Evolutionary conservation across 2,113 vertebrate genomes (phyloP), one percentile per base, ranked within the genome.

Genomic region (Apus apus): DNA sequence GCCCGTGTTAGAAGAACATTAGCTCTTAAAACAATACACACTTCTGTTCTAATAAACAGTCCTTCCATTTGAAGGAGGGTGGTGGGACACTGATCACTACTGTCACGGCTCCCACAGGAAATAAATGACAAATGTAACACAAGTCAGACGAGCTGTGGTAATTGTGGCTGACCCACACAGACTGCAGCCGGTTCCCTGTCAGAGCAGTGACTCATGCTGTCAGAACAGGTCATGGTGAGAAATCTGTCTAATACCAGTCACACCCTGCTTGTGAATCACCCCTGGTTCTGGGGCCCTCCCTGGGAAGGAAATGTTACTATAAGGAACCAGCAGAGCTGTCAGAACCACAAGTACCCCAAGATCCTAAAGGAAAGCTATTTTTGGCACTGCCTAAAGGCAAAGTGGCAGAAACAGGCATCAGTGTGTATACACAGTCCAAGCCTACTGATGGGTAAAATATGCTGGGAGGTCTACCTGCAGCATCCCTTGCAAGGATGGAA

Each of bases 31-130:
- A 95, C 78, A 94, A 77, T 25, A 36, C 20, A 51, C 0, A 7
- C 58, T 76, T 93, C 58, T 93, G 90, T 92, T 94, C 86, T 88
- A 36, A 76, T 18, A 32, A 91, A 79, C 64, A 93, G 20, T 34
- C 5, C 51, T 88, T 60, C 56, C 27, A 48, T 88, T 96, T 77
- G 27, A 34, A 77, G 79, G 32, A 90, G 72, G 51, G 68, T 51
- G 64, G 34, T 74, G 76, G 76, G 83, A 86, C 67, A 77, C 40
- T 23, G 88, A 72, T 85, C n/a, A 15, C 27, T 13, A 17, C 79
- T 80, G 76, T n/a, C 0, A 0, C 0, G 0, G 75, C 79, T 94
- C 51, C 67, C 60, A 38, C 34, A 64, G 88, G 88, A 86, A 93
- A 92, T 19, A 62, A 90, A 61, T 7, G 45, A 62, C 78, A 61